These are phyloP conservation scores for Drosophila helvetica DNA, from an alignment of 2,888 invertebrate genomes.

Conservation along the genomic window DNA sequence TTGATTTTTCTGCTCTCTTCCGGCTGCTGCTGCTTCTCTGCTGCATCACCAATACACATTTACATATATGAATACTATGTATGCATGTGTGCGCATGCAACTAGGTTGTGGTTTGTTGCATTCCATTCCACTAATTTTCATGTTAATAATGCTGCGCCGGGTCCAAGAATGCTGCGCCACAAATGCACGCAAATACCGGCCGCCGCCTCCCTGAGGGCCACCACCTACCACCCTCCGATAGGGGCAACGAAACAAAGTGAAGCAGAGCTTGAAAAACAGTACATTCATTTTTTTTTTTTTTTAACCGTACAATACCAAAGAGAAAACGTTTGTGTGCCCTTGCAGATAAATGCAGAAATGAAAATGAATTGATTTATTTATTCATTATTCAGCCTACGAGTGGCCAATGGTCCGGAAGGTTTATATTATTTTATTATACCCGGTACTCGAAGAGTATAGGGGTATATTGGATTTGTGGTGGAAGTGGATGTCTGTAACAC, in stretches of 20 bases:
- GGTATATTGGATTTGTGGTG: too few relatives aligned
- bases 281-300: not conserved
- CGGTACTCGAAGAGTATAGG: too few relatives aligned
- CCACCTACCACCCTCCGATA: slow-evolving; percentile 1
- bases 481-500: too few relatives aligned
- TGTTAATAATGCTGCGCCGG: slow-evolving; percentile 40
- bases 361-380: too few relatives aligned
- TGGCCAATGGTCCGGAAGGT: too few relatives aligned
- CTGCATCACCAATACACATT: not conserved
- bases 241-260: not conserved
- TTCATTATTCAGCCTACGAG: too few relatives aligned
- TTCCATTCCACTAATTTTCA: slow-evolving; percentile 36
- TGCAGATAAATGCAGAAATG: too few relatives aligned
- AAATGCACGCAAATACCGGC: not conserved
- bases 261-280: not conserved
- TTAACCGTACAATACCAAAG: too few relatives aligned
- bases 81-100: not conserved
- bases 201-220: not conserved
- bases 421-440: too few relatives aligned
- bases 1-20: slow-evolving; percentile 57
- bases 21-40: slow-evolving; percentile 18
- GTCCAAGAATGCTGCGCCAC: slow-evolving; percentile 32
- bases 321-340: too few relatives aligned
- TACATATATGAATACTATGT: too few relatives aligned
- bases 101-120: slow-evolving; percentile 8